phyloP scores from a whole-genome alignment of 2,797 vertebrate genomes.

The Gobio occitaniae region DNA sequence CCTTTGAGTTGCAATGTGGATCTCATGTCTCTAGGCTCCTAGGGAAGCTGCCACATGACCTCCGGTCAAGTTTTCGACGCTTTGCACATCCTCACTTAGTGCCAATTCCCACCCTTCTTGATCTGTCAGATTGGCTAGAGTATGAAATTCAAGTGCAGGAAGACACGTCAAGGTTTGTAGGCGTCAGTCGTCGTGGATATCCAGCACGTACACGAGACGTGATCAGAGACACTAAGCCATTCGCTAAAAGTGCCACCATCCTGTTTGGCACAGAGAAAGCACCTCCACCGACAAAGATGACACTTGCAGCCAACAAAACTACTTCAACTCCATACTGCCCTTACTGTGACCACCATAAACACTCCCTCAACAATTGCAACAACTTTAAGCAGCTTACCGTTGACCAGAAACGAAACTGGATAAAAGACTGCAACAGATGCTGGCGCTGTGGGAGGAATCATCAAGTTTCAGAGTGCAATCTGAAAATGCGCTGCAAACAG shows the following conservation, averaged over 20 bases:
- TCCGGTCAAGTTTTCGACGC: background rate
- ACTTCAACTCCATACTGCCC: background rate
- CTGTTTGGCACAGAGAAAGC: background rate
- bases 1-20: too few relatives aligned
- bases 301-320: background rate
- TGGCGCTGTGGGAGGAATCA: slow-evolving; percentile 10
- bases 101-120: background rate
- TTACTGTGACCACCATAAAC: too few relatives aligned
- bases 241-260: accelerated
- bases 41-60: background rate
- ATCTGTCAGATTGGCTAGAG: slow-evolving; percentile 33
- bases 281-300: background rate
- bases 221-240: background rate
- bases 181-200: background rate
- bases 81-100: background rate
- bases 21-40: background rate
- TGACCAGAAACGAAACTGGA: too few relatives aligned
- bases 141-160: slow-evolving; percentile 30
- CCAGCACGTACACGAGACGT: background rate
- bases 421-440: too few relatives aligned
- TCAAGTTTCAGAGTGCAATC: slow-evolving; percentile 6
- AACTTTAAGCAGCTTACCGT: too few relatives aligned
- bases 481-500: background rate
- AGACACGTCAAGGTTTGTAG: background rate
- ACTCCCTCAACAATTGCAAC: too few relatives aligned